Percentiles rank a stretch among this genome's conserved stretches.
Conservation (phyloP, 2,797 vertebrate species). For the Hyperoplus lanceolatus region DNA sequence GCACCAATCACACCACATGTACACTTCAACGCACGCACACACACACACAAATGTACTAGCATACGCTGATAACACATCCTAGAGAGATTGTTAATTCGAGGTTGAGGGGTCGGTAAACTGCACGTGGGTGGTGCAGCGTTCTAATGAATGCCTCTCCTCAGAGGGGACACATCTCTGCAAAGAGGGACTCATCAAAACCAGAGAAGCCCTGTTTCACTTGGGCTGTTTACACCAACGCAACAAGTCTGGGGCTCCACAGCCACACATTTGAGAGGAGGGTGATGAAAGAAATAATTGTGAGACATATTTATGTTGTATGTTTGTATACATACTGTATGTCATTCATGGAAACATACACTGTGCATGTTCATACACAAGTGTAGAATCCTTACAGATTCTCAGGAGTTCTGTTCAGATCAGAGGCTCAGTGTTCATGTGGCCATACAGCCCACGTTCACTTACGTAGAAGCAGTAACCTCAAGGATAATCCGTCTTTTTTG, state of each 20-base stretch:
- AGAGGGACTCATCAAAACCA: constrained; percentile 69
- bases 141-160: constrained; percentile 83
- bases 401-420: constrained; percentile 42
- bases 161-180: constrained; percentile 67
- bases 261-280: constrained; percentile 54
- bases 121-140: constrained; percentile 78
- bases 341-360: constrained; percentile 34
- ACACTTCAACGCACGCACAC: constrained; percentile 24
- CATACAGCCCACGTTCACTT: constrained; percentile 62
- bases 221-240: constrained; percentile 65
- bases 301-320: constrained; percentile 48
- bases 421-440: constrained; percentile 67
- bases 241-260: constrained; percentile 33
- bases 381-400: constrained; percentile 26
- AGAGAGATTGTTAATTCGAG: constrained; percentile 76
- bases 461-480: constrained; percentile 73
- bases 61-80: constrained; percentile 46
- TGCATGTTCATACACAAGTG: constrained; percentile 18
- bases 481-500: constrained; percentile 75
- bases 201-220: constrained; percentile 73
- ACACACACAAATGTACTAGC: constrained; percentile 2
- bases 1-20: constrained; percentile 57
- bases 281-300: constrained; percentile 70
- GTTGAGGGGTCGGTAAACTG: constrained; percentile 75
- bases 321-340: constrained; percentile 32